These are phyloP conservation scores for Leptobrachium leishanense DNA, from an alignment of 2,113 vertebrate species.

Conservation along the genomic window DNA sequence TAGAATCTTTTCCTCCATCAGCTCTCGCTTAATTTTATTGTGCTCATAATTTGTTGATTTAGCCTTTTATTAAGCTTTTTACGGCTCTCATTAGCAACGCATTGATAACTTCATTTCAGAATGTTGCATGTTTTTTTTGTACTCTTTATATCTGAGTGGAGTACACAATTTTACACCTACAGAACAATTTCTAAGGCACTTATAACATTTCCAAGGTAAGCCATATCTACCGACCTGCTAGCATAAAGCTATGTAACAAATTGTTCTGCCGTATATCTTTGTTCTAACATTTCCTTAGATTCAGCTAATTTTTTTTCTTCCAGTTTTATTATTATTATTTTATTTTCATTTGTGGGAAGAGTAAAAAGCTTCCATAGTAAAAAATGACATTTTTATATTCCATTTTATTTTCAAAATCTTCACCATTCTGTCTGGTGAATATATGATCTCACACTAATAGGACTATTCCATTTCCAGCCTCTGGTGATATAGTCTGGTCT, in stretches of 20 bases:
- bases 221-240: background rate
- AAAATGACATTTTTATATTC: slow-evolving; percentile 72
- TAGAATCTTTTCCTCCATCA: slow-evolving; percentile 53
- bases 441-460: slow-evolving; percentile 82
- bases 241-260: background rate
- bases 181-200: background rate
- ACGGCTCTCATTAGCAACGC: background rate
- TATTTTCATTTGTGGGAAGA: slow-evolving; percentile 61
- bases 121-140: slow-evolving; percentile 32
- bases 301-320: slow-evolving; percentile 58
- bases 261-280: background rate
- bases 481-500: slow-evolving; percentile 75
- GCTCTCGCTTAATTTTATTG: slow-evolving; percentile 25
- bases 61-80: slow-evolving; percentile 13
- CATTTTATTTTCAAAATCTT: slow-evolving; percentile 82
- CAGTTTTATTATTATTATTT: slow-evolving; percentile 45
- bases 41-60: slow-evolving; percentile 24
- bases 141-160: background rate
- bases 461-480: slow-evolving; percentile 80
- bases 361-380: slow-evolving; percentile 58
- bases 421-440: slow-evolving; percentile 80
- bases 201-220: background rate
- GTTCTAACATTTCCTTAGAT: slow-evolving; percentile 37
- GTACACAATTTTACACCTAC: background rate
- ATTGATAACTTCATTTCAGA: background rate